Base-by-base conservation (phyloP, 2,797 vertebrate genomes). In the Rallus crepitans region DNA sequence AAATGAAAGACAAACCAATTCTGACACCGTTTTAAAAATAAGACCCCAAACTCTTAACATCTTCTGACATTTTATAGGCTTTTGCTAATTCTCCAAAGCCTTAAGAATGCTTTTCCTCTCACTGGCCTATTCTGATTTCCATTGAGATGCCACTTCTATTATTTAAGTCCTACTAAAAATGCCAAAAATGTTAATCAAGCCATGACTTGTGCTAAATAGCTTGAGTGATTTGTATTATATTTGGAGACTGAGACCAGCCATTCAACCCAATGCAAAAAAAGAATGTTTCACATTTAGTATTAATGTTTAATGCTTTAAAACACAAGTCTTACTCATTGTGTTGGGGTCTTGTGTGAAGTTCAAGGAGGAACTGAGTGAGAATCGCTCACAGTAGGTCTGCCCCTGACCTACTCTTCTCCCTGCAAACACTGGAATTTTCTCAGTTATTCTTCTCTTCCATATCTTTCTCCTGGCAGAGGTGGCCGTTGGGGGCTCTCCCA, bases 141-240 rank as follows among this genome's bases (percentile, higher is more conserved):
- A 96, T 83, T 94, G 78, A 95, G 90, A 96, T 94, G 88, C 93
- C 90, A 89, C 69, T 95, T 94, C 73, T 84, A 35, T 89, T 97
- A 92, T 95, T 97, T 61, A 87, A 90, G 25, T 28, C 61, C 31
- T 75, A 27, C 45, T 94, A 45, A 94, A 96, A 93, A 87, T 60
- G 88, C 90, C 88, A 94, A 82, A 80, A 82, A 71, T 85, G 82
- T 92, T 92, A 94, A 94, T 94, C 65, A 94, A 92, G 71, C 64
- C 68, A 8, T 6, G 33, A 57, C 24, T 80, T 8, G 3, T 72
- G 90, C 83, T 93, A 96, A 82, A 89, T 3, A 48, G 19, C 91
- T 94, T 1, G 14, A 89, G 40, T 92, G 80, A 89, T 89, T 85
- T 82, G 50, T 77, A n/a, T 92, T 73, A 39, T 92, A 87, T 89